These are phyloP conservation scores for Heliconius erato DNA, from an alignment of 2,888 invertebrate genomes.

Conservation along the genomic window DNA sequence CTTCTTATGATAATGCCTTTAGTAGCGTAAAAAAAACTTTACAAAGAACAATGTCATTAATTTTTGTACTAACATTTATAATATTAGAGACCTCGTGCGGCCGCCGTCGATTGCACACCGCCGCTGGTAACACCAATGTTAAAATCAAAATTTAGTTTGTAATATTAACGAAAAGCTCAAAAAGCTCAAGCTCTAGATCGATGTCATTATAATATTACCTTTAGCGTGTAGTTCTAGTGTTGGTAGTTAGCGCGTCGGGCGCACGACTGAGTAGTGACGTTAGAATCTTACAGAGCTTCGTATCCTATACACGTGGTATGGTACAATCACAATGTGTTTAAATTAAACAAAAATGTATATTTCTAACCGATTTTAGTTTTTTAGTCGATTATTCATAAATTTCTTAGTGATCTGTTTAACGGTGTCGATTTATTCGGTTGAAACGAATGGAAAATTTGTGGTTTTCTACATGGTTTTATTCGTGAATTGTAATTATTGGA, in stretches of 20 bases:
- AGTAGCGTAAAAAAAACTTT: neutral
- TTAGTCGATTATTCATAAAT: neutral
- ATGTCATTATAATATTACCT: neutral
- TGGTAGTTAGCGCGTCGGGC: conserved; percentile 15
- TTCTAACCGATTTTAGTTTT: neutral
- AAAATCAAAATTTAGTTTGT: neutral
- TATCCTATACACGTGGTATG: conserved; percentile 1
- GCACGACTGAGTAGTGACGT: conserved; percentile 41
- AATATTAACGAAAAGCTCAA: neutral
- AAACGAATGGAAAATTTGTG: neutral
- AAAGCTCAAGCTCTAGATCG: neutral
- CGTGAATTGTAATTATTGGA: neutral
- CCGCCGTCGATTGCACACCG: neutral
- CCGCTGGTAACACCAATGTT: neutral
- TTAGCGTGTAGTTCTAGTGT: conserved; percentile 13
- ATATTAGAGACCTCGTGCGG: conserved; percentile 5
- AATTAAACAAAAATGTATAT: neutral
- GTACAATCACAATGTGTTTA: conserved; percentile 31
- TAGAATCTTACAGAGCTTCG: conserved; percentile 7
- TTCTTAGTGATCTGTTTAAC: neutral
- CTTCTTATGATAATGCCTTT: conserved; percentile 29
- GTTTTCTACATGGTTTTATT: neutral
- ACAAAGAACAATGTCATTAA: conserved; percentile 4
- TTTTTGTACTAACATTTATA: conserved; percentile 15
- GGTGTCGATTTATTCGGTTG: neutral